Percentiles rank a stretch among this genome's conserved stretches.
Conservation (phyloP, 2,113 vertebrate species). For the Corythornis cristatus region DNA sequence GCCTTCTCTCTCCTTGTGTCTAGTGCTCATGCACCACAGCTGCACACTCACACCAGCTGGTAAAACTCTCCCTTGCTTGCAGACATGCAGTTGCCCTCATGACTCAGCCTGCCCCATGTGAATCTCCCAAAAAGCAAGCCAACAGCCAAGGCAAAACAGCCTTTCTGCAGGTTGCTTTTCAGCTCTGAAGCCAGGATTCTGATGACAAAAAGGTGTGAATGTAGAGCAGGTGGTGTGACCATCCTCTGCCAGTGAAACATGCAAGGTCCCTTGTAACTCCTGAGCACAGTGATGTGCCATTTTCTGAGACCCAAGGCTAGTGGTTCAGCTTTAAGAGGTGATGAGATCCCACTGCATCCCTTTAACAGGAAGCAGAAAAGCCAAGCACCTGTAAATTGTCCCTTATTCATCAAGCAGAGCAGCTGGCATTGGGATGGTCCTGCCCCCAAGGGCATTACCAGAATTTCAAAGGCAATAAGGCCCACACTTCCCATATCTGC, state of each 20-base stretch:
- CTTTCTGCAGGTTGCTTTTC: neutral
- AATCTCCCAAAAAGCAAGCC: neutral
- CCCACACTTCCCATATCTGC: neutral
- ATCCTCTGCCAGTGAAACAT: neutral
- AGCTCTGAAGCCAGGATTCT: neutral
- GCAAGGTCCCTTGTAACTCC: neutral
- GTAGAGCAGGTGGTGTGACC: neutral
- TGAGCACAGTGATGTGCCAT: neutral
- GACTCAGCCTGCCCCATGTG: neutral
- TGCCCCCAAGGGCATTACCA: neutral
- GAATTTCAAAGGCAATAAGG: neutral
- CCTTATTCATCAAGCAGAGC: neutral
- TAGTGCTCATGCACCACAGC: neutral
- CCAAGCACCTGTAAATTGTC: neutral
- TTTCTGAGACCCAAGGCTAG: neutral
- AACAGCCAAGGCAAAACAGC: neutral
- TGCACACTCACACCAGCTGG: neutral
- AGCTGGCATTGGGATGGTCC: neutral
- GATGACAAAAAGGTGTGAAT: neutral
- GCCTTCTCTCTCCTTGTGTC: neutral
- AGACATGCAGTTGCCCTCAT: neutral
- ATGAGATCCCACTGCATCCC: neutral
- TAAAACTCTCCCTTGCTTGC: neutral
- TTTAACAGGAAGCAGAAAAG: neutral
- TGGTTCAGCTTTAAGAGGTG: neutral